A percentile compares a stretch with the other conserved stretches of the same genome.
phyloP scores from a whole-genome alignment of 2,888 invertebrate genomes.

The Luperina nickerlii region DNA sequence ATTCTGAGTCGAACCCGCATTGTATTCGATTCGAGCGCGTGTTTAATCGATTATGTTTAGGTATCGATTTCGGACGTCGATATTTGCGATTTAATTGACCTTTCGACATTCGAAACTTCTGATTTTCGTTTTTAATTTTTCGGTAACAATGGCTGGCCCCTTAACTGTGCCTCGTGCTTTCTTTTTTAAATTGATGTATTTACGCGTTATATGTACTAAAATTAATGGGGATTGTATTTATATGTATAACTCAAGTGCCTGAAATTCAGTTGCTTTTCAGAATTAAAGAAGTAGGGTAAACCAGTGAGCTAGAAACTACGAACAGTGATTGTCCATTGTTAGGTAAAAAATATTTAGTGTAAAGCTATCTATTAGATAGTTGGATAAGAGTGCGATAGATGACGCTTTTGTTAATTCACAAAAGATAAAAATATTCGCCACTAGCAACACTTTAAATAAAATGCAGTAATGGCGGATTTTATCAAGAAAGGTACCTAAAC shows the following conservation, averaged over 20 bases:
- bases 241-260: not conserved
- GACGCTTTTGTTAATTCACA: not conserved
- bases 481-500: no score
- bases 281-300: not conserved
- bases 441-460: not conserved
- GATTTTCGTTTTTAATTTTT: conserved; percentile 58
- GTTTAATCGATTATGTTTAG: conserved; percentile 88
- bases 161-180: not conserved
- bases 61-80: conserved; percentile 81
- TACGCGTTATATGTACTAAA: not conserved
- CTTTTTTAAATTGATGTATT: not conserved
- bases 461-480: no score
- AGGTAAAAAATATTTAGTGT: not conserved
- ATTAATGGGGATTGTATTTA: not conserved
- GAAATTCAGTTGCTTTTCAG: not conserved
- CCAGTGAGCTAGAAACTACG: not conserved
- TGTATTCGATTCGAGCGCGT: conserved; percentile 83
- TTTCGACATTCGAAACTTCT: conserved; percentile 60
- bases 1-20: conserved; percentile 72
- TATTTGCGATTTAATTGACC: conserved; percentile 73
- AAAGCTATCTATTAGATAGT: not conserved
- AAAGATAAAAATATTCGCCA: not conserved
- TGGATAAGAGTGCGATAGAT: not conserved
- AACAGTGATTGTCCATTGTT: no score
- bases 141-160: conserved; percentile 40